A percentile compares a stretch with the other conserved stretches of the same genome.
Evolutionary conservation across 1,140 invertebrate genomes (phyloP).

Genomic region (Brachionus paranguensis): DNA sequence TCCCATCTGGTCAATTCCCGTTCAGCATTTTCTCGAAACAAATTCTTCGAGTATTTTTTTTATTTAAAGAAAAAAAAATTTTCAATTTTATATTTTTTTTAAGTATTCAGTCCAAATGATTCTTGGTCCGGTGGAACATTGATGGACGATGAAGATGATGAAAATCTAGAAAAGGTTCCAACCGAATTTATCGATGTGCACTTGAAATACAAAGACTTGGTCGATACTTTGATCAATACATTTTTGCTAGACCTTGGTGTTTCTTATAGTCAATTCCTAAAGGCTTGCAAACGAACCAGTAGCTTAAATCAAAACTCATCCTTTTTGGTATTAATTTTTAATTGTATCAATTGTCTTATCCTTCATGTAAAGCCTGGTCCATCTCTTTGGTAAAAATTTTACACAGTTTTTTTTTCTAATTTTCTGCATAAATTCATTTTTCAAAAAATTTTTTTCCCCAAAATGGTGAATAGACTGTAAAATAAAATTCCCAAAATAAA

Average conservation of each 20-base stretch:
- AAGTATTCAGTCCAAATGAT: conserved; percentile 8
- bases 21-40: conserved; percentile 2
- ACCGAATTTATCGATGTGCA: neutral
- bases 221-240: neutral
- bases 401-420: too few species aligned
- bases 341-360: neutral
- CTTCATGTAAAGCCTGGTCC: neutral
- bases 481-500: too few species aligned
- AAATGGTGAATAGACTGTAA: too few species aligned
- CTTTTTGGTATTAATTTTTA: neutral
- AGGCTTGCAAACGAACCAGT: neutral
- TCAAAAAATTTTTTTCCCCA: too few species aligned
- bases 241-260: neutral
- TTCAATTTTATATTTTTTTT: neutral
- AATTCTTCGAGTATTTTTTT: neutral
- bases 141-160: neutral
- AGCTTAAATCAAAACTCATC: neutral
- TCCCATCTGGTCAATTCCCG: conserved; percentile 5
- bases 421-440: too few species aligned
- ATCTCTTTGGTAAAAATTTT: neutral
- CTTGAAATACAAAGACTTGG: conserved; percentile 8
- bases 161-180: conserved; percentile 2
- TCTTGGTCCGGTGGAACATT: neutral
- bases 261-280: neutral
- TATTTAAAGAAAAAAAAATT: neutral